Evolutionary conservation across 2,797 vertebrate genomes (phyloP).

Genomic region (Emys orbicularis): DNA sequence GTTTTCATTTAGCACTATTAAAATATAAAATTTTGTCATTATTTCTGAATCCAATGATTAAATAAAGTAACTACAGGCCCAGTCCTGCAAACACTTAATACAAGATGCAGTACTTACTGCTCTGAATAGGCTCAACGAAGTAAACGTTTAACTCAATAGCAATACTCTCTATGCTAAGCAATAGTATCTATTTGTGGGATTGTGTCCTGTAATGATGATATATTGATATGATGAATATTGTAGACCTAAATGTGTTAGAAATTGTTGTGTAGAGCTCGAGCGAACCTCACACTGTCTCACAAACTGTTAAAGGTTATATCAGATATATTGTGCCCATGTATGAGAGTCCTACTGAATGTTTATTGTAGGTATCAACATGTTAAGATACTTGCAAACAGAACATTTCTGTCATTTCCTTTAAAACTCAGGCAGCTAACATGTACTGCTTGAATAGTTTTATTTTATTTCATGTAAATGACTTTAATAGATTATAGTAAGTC

Average conservation of each 20-base stretch:
- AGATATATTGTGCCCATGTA: slow-evolving; percentile 24
- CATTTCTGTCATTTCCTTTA: background rate
- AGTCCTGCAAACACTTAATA: background rate
- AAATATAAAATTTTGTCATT: background rate
- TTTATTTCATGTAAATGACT: background rate
- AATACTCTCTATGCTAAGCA: rapidly evolving
- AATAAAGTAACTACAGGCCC: background rate
- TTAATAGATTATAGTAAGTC: background rate
- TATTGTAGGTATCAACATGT: slow-evolving; percentile 34
- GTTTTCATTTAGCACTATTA: background rate
- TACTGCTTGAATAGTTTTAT: background rate
- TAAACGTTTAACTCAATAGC: background rate
- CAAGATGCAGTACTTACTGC: background rate
- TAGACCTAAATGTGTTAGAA: background rate
- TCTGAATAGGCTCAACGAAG: background rate
- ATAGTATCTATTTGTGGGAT: background rate
- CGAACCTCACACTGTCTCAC: background rate
- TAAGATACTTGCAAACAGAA: background rate
- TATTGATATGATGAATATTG: background rate
- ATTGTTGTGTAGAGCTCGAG: background rate
- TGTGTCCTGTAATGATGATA: background rate
- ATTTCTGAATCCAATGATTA: background rate
- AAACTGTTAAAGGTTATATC: background rate
- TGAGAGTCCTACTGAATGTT: slow-evolving; percentile 56
- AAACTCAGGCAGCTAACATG: background rate